Base-by-base conservation (phyloP, 2,888 invertebrate genomes). In the Drosophila tripunctata region DNA sequence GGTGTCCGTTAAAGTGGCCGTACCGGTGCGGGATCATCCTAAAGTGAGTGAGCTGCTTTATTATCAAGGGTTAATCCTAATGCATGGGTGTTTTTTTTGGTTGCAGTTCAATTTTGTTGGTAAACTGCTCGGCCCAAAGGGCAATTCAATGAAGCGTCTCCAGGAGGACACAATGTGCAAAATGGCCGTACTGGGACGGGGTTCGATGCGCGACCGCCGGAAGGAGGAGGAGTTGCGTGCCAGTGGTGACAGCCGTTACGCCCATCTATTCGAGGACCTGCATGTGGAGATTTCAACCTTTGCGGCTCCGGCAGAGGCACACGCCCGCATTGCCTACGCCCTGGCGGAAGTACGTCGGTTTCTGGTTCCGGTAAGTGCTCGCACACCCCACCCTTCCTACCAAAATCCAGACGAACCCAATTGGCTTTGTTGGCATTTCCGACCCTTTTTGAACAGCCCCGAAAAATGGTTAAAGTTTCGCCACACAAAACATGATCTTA, bases 161-260 rank as follows among this genome's bases (percentile, higher is more conserved):
- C 98, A 98, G 91, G 97, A 98, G 90, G 97, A 97, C 91, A 98
- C 98, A 8, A 96, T 97, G 94, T 97, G 97, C 90, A 98, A 97
- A 93, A 98, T 98, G 97, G 97, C 98, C 22, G 97, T 98, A 8
- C 93, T 98, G 19, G 98, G 98, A 4, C 93, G 96, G 67, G 98
- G 98, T 6, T 98, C 98, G 4, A 98, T 98, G 97, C 95, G 97
- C 90, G 98, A 98, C 90, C 94, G 97, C 81, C 95, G 96, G 89
- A 98, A 98, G 97, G 98, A 98, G 91, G 97, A 98, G 91, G 97
- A 98, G 90, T 92, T 97, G n/a, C 93, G 97, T 19, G 94, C 95
- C 41, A 96, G 96, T 60, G 96, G 96, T 1, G 98, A 98, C 90
- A 96, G 96, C n/a, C 97, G 97, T 92, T 98, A 97, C 92, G 95